phyloP scores from a whole-genome alignment of 2,888 invertebrate genomes.

The Andrena marginata region DNA sequence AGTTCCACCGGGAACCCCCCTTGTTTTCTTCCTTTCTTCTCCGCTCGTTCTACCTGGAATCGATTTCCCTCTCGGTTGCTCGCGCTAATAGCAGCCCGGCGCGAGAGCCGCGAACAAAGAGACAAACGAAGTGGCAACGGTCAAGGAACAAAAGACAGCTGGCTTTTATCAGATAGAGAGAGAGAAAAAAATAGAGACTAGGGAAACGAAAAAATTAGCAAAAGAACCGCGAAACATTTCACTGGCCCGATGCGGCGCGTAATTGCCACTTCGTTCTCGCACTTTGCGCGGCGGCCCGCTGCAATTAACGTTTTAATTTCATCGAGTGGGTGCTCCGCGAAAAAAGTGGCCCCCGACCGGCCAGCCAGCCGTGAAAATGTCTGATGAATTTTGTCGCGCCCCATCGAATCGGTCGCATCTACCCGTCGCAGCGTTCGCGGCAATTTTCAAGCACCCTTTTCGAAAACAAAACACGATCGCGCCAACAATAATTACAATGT shows the following conservation, averaged over 20 bases:
- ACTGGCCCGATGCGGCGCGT: constrained; percentile 41
- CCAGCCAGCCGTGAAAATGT: constrained; percentile 15
- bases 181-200: neutral
- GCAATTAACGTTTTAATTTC: constrained; percentile 68
- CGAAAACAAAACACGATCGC: too few relatives aligned
- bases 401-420: neutral
- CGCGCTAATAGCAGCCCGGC: neutral
- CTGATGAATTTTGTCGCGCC: neutral
- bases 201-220: neutral
- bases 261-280: constrained; percentile 68
- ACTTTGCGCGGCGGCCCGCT: constrained; percentile 45
- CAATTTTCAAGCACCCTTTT: too few relatives aligned
- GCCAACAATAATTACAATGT: too few relatives aligned
- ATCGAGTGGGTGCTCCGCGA: constrained; percentile 33
- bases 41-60: neutral
- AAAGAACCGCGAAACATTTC: constrained; percentile 26
- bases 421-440: neutral
- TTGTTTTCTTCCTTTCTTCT: neutral
- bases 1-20: neutral
- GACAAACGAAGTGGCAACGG: neutral
- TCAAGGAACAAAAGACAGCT: neutral
- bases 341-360: neutral
- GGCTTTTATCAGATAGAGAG: neutral
- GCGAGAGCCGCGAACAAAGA: neutral
- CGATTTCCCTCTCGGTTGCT: too few relatives aligned